Evolutionary conservation across 2,888 invertebrate genomes (phyloP).

Genomic region (Desoria tigrina): DNA sequence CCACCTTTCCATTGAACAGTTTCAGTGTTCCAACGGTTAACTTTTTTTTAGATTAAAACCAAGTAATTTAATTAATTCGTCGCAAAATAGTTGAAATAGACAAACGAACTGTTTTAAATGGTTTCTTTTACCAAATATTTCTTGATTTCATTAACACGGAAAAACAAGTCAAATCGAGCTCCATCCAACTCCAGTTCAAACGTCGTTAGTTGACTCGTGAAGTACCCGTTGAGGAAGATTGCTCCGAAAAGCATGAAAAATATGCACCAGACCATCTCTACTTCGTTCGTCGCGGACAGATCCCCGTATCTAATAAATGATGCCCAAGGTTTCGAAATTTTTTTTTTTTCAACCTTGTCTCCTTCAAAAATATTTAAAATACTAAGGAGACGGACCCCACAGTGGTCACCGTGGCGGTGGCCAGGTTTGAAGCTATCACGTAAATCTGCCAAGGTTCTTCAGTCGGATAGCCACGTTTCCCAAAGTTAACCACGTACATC

Average conservation of each 20-base stretch:
- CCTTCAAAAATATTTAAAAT: too few species aligned
- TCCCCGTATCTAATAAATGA: constrained; percentile 5
- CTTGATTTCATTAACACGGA: constrained; percentile 39
- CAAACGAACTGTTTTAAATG: too few species aligned
- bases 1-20: constrained; percentile 42
- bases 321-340: too few species aligned
- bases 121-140: constrained; percentile 36
- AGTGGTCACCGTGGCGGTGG: constrained; percentile 45
- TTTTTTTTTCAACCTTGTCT: too few species aligned
- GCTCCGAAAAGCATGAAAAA: constrained; percentile 49
- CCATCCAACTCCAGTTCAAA: constrained; percentile 48
- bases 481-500: constrained; percentile 24
- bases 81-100: too few species aligned
- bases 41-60: too few species aligned
- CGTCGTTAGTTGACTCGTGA: constrained; percentile 41
- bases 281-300: constrained; percentile 24
- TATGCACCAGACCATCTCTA: constrained; percentile 43
- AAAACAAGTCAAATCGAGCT: constrained; percentile 50
- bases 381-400: constrained; percentile 44
- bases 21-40: constrained; percentile 21
- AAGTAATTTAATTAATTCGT: too few species aligned
- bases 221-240: constrained; percentile 43
- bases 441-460: constrained; percentile 36
- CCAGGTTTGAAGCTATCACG: constrained; percentile 36
- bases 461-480: constrained; percentile 33